These are phyloP conservation scores for Dasyprocta punctata DNA, from an alignment of 2,113 vertebrate genomes.

Conservation along the genomic window DNA sequence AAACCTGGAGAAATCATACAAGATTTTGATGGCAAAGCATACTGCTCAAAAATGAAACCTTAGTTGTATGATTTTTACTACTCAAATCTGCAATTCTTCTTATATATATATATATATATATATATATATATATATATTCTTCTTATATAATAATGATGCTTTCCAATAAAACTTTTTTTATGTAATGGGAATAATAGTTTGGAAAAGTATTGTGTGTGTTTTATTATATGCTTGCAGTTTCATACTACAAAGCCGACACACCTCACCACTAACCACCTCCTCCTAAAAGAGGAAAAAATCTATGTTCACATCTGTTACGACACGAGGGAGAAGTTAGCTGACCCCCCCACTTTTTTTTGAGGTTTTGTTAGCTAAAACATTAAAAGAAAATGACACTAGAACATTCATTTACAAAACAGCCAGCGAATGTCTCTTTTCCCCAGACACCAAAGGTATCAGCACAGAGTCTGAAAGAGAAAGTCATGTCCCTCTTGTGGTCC, in stretches of 20 bases:
- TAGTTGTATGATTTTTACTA: background rate
- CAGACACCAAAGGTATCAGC: background rate
- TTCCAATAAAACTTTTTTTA: background rate
- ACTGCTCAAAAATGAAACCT: background rate
- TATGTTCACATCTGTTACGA: no score
- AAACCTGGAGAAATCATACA: background rate
- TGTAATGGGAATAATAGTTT: background rate
- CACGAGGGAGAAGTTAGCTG: background rate
- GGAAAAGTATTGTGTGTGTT: background rate
- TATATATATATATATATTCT: no score
- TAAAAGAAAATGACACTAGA: background rate
- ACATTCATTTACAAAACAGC: background rate
- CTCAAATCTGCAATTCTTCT: background rate
- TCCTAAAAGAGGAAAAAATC: no score
- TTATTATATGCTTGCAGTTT: background rate
- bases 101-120: no score
- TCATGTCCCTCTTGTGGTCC: background rate
- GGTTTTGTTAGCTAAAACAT: background rate
- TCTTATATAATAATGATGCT: background rate
- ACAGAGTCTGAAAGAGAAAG: background rate
- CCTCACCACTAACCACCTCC: no score
- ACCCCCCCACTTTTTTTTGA: background rate
- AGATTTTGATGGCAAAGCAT: background rate
- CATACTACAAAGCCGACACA: no score
- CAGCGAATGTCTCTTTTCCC: background rate